These are phyloP conservation scores for Andrena praecox DNA, from an alignment of 2,888 invertebrate species.

Conservation along the genomic window DNA sequence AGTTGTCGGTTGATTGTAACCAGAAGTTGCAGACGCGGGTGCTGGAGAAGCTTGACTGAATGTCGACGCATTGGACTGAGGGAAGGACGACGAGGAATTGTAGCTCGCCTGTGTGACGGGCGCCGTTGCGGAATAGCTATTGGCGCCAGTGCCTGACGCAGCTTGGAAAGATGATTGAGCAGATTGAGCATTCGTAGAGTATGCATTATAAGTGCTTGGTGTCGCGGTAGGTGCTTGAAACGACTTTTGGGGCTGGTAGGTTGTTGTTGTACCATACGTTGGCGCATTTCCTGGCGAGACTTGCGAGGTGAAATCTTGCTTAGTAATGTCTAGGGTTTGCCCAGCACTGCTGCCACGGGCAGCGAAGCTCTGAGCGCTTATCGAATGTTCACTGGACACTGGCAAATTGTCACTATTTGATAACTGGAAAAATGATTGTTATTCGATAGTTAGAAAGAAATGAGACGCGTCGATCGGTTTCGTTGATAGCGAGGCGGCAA, in stretches of 20 bases:
- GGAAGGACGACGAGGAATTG: conserved; percentile 79
- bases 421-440: conserved; percentile 71
- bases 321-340: conserved; percentile 77
- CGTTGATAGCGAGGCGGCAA: background rate
- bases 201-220: conserved; percentile 82
- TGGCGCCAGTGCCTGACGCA: conserved; percentile 84
- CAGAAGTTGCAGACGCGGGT: conserved; percentile 77
- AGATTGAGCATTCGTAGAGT: conserved; percentile 85
- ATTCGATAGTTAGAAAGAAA: background rate
- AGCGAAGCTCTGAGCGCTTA: conserved; percentile 80
- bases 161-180: conserved; percentile 86
- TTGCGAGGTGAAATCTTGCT: conserved; percentile 79
- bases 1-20: conserved; percentile 81
- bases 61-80: conserved; percentile 80
- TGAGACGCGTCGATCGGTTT: background rate
- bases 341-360: conserved; percentile 72
- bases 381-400: conserved; percentile 82
- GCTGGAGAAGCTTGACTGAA: conserved; percentile 82
- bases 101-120: conserved; percentile 81
- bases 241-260: conserved; percentile 84
- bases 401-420: conserved; percentile 83
- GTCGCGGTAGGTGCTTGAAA: conserved; percentile 84
- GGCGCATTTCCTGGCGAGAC: conserved; percentile 80
- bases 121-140: conserved; percentile 80
- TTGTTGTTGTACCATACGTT: conserved; percentile 76